Evolutionary conservation across 2,797 vertebrate genomes (phyloP).

Genomic region (Malacoraja senta): DNA sequence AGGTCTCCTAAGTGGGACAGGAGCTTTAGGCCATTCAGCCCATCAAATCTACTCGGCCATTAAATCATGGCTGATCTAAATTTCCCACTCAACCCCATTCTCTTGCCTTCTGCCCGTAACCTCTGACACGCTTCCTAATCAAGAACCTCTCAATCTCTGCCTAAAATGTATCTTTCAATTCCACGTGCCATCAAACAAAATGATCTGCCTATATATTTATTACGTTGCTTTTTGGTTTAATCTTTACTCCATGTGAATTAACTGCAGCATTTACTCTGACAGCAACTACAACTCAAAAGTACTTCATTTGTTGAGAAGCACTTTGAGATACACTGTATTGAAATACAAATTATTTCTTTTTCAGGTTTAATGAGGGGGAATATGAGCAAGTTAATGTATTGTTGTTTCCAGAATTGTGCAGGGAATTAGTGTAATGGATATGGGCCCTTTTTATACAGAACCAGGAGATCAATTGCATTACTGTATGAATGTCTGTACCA

Average conservation of each 20-base stretch:
- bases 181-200: not conserved
- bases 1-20: no score
- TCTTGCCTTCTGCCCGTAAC: no score
- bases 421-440: not conserved
- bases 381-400: not conserved
- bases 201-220: not conserved
- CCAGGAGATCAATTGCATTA: no score
- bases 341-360: not conserved
- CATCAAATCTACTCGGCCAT: no score
- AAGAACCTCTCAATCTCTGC: no score
- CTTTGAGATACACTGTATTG: not conserved
- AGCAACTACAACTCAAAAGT: not conserved
- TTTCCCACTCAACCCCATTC: no score
- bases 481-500: no score
- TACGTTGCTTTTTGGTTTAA: not conserved
- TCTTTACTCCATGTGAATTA: not conserved
- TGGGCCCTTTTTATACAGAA: not conserved
- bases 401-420: not conserved
- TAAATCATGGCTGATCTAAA: no score
- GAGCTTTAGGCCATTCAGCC: no score
- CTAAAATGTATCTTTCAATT: not conserved
- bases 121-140: no score
- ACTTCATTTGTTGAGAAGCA: not conserved
- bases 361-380: not conserved
- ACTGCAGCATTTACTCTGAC: not conserved